Evolutionary conservation across 2,888 invertebrate species (phyloP).

Genomic region (Scotopteryx bipunctaria): DNA sequence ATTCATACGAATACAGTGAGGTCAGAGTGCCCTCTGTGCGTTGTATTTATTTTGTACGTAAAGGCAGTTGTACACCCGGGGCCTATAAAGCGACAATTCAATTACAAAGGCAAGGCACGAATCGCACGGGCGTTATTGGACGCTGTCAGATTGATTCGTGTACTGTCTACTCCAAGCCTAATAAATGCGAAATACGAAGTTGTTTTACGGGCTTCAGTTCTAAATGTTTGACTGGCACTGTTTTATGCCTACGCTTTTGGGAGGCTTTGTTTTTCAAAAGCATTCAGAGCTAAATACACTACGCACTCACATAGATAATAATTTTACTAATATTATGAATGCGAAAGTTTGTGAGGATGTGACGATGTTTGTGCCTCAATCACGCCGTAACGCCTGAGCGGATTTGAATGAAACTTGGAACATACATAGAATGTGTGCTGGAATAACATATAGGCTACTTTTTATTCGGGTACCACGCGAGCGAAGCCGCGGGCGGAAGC

Average conservation of each 20-base stretch:
- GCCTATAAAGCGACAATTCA: slow-evolving; percentile 64
- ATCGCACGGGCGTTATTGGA: slow-evolving; percentile 43
- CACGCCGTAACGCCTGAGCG: too few species aligned
- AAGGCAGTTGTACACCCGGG: slow-evolving; percentile 42
- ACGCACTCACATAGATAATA: too few species aligned
- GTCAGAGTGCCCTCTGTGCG: slow-evolving; percentile 2
- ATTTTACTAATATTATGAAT: too few species aligned
- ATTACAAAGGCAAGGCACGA: slow-evolving; percentile 56
- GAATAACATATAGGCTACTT: too few species aligned
- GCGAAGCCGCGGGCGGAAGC: too few species aligned
- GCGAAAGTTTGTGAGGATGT: too few species aligned
- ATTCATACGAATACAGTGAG: background rate
- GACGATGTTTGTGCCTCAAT: too few species aligned
- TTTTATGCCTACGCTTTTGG: background rate
- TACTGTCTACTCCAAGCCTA: slow-evolving; percentile 27
- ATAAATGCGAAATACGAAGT: slow-evolving; percentile 24
- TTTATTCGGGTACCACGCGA: too few species aligned
- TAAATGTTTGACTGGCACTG: slow-evolving; percentile 1
- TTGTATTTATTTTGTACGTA: slow-evolving; percentile 19
- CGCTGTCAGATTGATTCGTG: slow-evolving; percentile 45
- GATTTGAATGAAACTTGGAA: too few species aligned
- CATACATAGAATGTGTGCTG: too few species aligned
- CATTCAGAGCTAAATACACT: too few species aligned
- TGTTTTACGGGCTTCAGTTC: slow-evolving; percentile 6
- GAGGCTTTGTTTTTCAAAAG: background rate